Evolutionary conservation across 2,113 vertebrate genomes (phyloP), one percentile per base, ranked within the genome.

Genomic region (Pithys albifrons): DNA sequence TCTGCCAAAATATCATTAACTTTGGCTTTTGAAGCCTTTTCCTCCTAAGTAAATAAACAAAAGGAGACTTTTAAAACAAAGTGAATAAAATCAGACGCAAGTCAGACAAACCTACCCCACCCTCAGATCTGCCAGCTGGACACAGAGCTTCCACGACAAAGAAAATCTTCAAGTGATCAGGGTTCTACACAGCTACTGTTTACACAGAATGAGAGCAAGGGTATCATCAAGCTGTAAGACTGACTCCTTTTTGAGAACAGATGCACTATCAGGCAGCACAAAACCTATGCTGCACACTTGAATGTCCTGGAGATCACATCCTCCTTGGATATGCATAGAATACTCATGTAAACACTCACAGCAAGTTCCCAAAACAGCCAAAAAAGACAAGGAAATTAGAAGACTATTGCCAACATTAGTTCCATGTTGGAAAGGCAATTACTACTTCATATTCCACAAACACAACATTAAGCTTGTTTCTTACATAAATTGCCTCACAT

Each of bases 1-100:
- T 99, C 99, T 51, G 99, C 99, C 95, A 99, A 98, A 95, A 99
- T 99, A 95, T 99, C 99, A 16, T 99, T 99, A 87, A 99, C 99
- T 97, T 99, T 99, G 31, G 99, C 98, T 96, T 99, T 99, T 0
- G 99, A 99, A 97, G 99, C 98, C 52, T 99, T 99, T 87, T 99
- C 99, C 51, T 99, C 99, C 99, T 99, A 93, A 88, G 93, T 29
- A 94, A 90, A 81, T 23, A 86, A 87, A 88, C 25, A 87, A 82
- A 88, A 55, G 33, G n/a, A 88, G 12, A 89, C 9, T 80, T 79
- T 8, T 71, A 55, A 87, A 92, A 24, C 14, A 10, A 78, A 76
- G 13, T 29, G 16, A 86, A 46, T 76, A 81, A 75, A 95, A 71
- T 18, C 2, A 12, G 74, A 64, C 5, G 35, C 8, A 76, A 58